Evolutionary conservation across 2,888 invertebrate genomes (phyloP), one percentile per base, ranked within the genome.

Genomic region (Steinernema scapterisci): DNA sequence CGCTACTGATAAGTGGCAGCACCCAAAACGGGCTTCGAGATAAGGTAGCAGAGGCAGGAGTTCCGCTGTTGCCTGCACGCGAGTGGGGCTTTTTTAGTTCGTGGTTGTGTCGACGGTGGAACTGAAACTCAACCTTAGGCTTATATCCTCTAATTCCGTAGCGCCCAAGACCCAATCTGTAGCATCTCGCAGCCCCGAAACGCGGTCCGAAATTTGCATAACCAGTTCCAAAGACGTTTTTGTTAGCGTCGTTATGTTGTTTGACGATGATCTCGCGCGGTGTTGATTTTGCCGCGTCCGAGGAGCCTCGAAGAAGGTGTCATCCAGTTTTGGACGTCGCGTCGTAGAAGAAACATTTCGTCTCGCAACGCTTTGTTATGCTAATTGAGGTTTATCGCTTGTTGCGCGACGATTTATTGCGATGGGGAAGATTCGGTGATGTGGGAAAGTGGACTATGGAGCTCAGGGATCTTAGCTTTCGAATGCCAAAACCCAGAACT

Each of bases 341-440:
- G n/a, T n/a, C n/a, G n/a, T n/a, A n/a, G n/a, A 9, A 23, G 11
- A 9, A 23, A 19, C 21, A 9, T 23, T 52, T 23, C n/a, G n/a
- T n/a, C n/a, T n/a, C n/a, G 54, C 54, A 5, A 54, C 54, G 63
- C 63, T 63, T 63, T 63, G 63, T 63, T 63, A 63, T 63, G 63
- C 63, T 63, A 63, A 63, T 63, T 63, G 11, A 23, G 63, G 16
- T 63, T 63, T 31, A 31, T 63, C 38, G 1, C 31, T 13, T 25
- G 31, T 38, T 63, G 23, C 38, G 63, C 48, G 31, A 21, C 54
- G 16, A n/a, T 31, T 63, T 63, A 27, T 63, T 21, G 63, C 31
- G 54, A 6, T 21, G 1, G 54, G 54, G 21, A 21, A 5, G 25
- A 19, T 9, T 5, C 3, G 21, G 25, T 2, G 13, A 54, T 25